Percentiles rank a stretch among this genome's conserved stretches.
phyloP scores from a whole-genome alignment of 2,797 vertebrate genomes.

The Ptychadena robeensis region DNA sequence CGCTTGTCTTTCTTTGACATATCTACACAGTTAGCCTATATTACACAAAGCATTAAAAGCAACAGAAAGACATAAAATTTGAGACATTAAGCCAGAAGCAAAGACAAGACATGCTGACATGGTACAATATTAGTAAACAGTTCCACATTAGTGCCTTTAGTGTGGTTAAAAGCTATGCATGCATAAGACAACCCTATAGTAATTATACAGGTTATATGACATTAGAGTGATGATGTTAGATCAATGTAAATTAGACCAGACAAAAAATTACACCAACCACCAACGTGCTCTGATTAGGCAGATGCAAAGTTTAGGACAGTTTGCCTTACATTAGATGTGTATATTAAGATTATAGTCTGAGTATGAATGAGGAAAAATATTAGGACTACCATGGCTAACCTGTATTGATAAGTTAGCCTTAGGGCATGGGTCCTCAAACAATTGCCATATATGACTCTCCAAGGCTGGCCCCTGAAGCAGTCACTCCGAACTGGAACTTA shows the following conservation, averaged over 20 bases:
- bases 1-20: constrained; percentile 99
- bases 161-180: background rate
- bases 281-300: too few species aligned
- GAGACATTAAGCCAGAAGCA: constrained; percentile 74
- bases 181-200: background rate
- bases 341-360: background rate
- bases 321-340: background rate
- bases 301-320: background rate
- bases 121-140: constrained; percentile 71
- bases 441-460: too few species aligned
- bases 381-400: background rate
- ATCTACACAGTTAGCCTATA: constrained; percentile 98
- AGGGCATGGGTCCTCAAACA: too few species aligned
- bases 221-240: background rate
- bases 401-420: too few species aligned
- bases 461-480: too few species aligned
- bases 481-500: too few species aligned
- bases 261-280: background rate
- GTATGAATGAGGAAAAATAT: background rate
- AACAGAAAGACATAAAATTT: constrained; percentile 79
- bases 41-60: constrained; percentile 81
- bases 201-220: background rate
- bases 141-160: background rate
- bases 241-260: background rate
- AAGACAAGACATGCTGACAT: constrained; percentile 65